Conservation (phyloP, 2,797 vertebrate genomes). For the Rhinophrynus dorsalis region DNA sequence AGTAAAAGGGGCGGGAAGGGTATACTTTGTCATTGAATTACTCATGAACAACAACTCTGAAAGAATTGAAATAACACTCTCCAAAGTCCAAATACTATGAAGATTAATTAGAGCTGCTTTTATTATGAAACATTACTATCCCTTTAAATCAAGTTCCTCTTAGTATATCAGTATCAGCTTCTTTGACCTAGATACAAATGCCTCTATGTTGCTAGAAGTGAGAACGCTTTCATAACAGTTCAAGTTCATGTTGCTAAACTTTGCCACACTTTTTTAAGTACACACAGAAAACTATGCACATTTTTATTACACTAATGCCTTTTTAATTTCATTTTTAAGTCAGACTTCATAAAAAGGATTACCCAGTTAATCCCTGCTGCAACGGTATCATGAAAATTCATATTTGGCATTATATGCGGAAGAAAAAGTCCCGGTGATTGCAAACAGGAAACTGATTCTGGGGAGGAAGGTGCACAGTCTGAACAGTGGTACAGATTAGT, state of each 20-base stretch:
- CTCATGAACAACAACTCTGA: too few relatives aligned
- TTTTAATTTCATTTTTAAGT: conserved; percentile 38
- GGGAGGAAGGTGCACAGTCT: neutral
- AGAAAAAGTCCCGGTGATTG: neutral
- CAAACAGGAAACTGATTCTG: neutral
- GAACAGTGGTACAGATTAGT: conserved; percentile 3
- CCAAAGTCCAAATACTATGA: too few relatives aligned
- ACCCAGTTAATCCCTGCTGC: conserved; percentile 14
- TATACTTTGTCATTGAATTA: too few relatives aligned
- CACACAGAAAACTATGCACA: neutral
- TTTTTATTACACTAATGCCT: conserved; percentile 7
- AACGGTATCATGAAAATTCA: conserved; percentile 13
- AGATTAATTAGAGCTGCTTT: too few relatives aligned
- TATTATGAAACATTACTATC: too few relatives aligned
- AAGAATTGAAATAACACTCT: too few relatives aligned
- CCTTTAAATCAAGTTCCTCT: too few relatives aligned
- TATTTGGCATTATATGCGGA: conserved; percentile 5
- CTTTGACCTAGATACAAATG: too few relatives aligned
- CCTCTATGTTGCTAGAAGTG: too few relatives aligned
- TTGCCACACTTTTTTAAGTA: neutral
- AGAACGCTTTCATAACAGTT: too few relatives aligned
- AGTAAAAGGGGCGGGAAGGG: too few relatives aligned
- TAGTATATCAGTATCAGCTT: too few relatives aligned
- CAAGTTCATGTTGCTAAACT: neutral
- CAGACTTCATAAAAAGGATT: conserved; percentile 45